These are phyloP conservation scores for Chlorodrepanis virens DNA, from an alignment of 2,113 vertebrate genomes.

Conservation along the genomic window DNA sequence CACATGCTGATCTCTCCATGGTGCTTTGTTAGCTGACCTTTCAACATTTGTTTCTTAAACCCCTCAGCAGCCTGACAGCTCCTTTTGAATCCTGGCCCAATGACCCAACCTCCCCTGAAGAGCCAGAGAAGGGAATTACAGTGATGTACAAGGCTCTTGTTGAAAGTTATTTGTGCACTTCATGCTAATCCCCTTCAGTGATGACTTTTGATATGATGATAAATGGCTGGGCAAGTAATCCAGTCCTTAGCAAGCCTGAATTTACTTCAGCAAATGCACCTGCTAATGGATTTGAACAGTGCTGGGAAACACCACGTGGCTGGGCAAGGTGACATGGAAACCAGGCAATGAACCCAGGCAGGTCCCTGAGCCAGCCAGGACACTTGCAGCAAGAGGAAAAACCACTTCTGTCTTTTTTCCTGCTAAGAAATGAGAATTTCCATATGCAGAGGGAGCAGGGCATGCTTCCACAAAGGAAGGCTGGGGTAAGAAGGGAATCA, in stretches of 20 bases:
- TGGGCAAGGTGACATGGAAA: not conserved
- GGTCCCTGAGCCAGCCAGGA: not conserved
- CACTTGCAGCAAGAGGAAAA: not conserved
- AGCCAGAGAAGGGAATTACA: not conserved
- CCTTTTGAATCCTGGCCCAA: not conserved
- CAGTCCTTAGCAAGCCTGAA: not conserved
- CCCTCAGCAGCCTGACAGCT: not conserved
- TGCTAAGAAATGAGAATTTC: not conserved
- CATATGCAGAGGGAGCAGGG: not conserved
- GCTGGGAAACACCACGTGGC: not conserved
- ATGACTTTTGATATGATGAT: not conserved
- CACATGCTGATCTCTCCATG: accelerated
- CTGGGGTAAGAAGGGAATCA: not conserved
- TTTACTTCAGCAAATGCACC: not conserved
- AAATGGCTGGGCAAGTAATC: not conserved
- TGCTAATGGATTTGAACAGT: not conserved
- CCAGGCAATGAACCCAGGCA: not conserved
- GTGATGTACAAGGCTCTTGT: not conserved
- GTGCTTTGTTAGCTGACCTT: not conserved
- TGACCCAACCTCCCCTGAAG: not conserved
- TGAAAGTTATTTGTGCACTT: conserved; percentile 1
- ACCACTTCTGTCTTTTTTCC: not conserved
- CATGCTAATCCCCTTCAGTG: conserved; percentile 8
- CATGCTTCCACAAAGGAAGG: not conserved
- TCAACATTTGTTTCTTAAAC: not conserved